Evolutionary conservation across 2,113 vertebrate species (phyloP), one percentile per base, ranked within the genome.

Genomic region (Chaetura pelagica): DNA sequence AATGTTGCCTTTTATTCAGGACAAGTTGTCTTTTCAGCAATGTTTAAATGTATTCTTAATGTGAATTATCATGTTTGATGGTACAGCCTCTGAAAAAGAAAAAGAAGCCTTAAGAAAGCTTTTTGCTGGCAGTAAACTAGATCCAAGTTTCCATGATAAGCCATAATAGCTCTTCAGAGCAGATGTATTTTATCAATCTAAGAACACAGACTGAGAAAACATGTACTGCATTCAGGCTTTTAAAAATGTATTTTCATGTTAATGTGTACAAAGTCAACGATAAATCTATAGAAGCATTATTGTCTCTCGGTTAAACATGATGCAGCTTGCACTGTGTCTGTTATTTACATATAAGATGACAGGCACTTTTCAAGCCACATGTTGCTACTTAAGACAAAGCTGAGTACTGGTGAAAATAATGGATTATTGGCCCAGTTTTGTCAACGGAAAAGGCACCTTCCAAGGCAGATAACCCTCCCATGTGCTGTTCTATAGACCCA

Each of bases 111-210:
- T 79, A 83, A 89, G 88, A 88, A 91, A 95, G 86, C 93, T 92
- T 90, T 94, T 96, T 61, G 35, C 80, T 94, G 88, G 69, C 92
- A 94, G 73, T 94, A 93, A 89, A 94, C 94, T 90, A 92, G 68
- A 82, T 94, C 81, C 84, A 63, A 95, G 80, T 89, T 95, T 93
- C 86, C 89, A 49, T 73, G 93, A 94, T 96, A 96, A 93, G 77
- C 83, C 90, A 66, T 82, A 96, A 96, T 92, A 96, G 86, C 91
- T 94, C 88, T 68, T 87, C 62, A 66, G 88, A 96, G 73, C 96
- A 97, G 94, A 96, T 96, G 96, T 92, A 83, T 95, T 96, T 96
- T 94, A 96, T 97, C 95, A 92, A 34, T 96, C 90, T 96, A 89
- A 92, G 64, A 90, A 90, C 64, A 66, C n/a, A 90, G 80, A 62